Conservation (phyloP, 2,113 vertebrate genomes). For the Nycticorax nycticorax region DNA sequence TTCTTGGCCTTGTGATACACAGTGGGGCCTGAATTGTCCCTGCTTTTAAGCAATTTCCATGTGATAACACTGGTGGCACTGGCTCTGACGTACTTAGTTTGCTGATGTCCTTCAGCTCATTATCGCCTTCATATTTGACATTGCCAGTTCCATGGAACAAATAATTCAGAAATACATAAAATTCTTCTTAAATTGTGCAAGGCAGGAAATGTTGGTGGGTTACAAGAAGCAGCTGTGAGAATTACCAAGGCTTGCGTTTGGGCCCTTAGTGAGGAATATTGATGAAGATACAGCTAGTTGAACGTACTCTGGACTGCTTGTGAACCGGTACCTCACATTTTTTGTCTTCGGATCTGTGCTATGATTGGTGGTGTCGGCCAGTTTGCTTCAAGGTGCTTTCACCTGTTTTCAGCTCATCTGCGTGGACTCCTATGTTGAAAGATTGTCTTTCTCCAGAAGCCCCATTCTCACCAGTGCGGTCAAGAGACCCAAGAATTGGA, state of each 20-base stretch:
- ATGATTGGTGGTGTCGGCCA: not conserved
- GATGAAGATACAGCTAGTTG: not conserved
- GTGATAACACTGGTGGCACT: not conserved
- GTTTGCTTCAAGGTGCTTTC: not conserved
- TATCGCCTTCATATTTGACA: not conserved
- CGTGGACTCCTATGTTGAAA: not conserved
- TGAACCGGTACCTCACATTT: not conserved
- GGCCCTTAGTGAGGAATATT: not conserved
- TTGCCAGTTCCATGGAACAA: not conserved
- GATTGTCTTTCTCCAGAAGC: not conserved
- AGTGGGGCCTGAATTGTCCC: not conserved
- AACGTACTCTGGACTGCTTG: not conserved
- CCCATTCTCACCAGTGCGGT: not conserved
- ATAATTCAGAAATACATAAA: not conserved
- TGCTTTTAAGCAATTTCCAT: not conserved
- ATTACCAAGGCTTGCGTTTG: not conserved
- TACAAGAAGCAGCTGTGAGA: constrained; percentile 13
- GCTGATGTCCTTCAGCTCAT: constrained; percentile 31
- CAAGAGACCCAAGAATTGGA: not conserved
- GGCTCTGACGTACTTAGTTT: not conserved
- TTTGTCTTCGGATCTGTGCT: not conserved
- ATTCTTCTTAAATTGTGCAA: not conserved
- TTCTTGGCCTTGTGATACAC: not conserved
- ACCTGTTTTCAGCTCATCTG: not conserved
- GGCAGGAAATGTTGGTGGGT: not conserved